Conservation (phyloP, 2,888 invertebrate species). For the Microctonus brassicae region DNA sequence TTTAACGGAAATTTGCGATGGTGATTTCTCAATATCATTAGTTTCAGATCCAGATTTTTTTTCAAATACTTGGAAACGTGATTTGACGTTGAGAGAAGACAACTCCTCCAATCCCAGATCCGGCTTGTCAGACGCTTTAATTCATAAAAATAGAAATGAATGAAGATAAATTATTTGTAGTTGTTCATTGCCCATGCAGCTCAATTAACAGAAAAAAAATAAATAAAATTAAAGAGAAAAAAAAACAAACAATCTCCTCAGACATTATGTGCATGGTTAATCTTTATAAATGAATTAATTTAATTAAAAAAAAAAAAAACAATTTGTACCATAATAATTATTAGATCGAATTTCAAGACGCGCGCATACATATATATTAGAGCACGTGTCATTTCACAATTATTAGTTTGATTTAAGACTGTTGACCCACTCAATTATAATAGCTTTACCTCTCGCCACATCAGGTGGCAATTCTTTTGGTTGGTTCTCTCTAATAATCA, state of each 20-base stretch:
- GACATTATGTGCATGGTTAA: no score
- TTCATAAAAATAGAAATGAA: neutral
- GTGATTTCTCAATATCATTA: slow-evolving; percentile 70
- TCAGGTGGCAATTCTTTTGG: slow-evolving; percentile 91
- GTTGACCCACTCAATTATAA: slow-evolving; percentile 24
- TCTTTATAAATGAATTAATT: no score
- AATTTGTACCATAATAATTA: neutral
- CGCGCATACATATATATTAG: neutral
- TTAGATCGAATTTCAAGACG: neutral
- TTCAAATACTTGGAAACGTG: slow-evolving; percentile 89
- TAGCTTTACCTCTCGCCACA: slow-evolving; percentile 85
- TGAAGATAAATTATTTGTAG: neutral
- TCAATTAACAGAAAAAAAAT: neutral
- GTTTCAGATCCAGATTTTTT: slow-evolving; percentile 70
- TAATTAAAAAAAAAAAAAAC: no score
- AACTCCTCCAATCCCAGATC: slow-evolving; percentile 87
- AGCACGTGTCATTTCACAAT: neutral
- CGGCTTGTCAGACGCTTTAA: slow-evolving; percentile 85
- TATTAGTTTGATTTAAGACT: slow-evolving; percentile 1
- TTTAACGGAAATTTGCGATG: slow-evolving; percentile 73
- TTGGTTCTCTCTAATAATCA: slow-evolving; percentile 93
- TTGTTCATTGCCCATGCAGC: neutral
- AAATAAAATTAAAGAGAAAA: no score
- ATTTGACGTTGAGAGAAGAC: slow-evolving; percentile 85
- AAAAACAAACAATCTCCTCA: neutral